phyloP scores from a whole-genome alignment of 2,797 vertebrate genomes.

The Potorous gilbertii region DNA sequence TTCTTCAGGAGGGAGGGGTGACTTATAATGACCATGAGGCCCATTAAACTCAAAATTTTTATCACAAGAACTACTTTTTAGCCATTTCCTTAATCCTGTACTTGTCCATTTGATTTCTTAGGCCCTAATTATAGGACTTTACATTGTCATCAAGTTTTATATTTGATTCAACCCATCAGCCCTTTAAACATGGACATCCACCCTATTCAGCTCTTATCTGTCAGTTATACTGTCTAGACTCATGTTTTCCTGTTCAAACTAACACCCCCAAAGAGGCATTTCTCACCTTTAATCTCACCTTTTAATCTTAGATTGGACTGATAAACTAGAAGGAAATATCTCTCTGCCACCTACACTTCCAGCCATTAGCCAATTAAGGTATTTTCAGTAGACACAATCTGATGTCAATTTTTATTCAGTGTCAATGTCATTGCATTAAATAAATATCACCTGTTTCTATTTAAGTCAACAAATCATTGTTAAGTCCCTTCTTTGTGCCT shows the following conservation, averaged over 20 bases:
- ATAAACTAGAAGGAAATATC: not conserved
- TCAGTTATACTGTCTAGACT: not conserved
- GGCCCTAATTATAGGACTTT: not conserved
- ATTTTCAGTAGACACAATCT: not conserved
- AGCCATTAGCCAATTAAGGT: not conserved
- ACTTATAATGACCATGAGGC: not conserved
- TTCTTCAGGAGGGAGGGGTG: not conserved
- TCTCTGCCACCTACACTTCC: not conserved
- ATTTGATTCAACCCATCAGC: not conserved
- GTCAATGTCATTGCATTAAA: not conserved
- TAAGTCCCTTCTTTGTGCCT: not conserved
- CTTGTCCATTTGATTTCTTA: not conserved
- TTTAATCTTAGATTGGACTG: not conserved
- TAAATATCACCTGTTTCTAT: not conserved
- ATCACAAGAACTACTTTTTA: not conserved
- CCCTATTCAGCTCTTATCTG: not conserved
- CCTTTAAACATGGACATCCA: not conserved
- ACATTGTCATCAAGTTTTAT: not conserved
- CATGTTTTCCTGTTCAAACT: not conserved
- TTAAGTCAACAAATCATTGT: not conserved
- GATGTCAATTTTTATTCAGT: not conserved
- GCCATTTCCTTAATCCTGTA: not conserved
- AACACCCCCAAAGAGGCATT: not conserved
- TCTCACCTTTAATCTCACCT: not conserved
- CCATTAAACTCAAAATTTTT: not conserved